Evolutionary conservation across 1,140 invertebrate species (phyloP).

Genomic region (Sogatella furcifera): DNA sequence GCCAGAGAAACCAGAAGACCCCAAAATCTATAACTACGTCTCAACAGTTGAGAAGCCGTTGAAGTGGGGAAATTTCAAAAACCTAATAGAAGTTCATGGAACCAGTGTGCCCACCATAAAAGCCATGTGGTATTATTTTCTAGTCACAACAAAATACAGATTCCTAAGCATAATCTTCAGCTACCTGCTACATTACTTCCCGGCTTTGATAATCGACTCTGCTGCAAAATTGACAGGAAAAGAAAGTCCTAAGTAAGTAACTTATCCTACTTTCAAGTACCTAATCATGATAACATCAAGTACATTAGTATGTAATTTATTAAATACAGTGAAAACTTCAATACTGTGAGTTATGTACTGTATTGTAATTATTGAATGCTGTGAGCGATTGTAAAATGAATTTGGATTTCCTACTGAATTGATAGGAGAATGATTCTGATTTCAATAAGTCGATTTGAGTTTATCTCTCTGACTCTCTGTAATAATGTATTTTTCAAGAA

Average conservation of each 20-base stretch:
- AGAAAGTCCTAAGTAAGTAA: constrained; percentile 33
- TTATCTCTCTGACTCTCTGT: too few relatives aligned
- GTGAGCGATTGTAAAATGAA: too few relatives aligned
- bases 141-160: constrained; percentile 35
- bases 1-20: constrained; percentile 12
- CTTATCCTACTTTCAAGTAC: too few relatives aligned
- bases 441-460: too few relatives aligned
- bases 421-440: too few relatives aligned
- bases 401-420: too few relatives aligned
- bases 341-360: too few relatives aligned
- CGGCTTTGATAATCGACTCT: constrained; percentile 32
- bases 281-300: too few relatives aligned
- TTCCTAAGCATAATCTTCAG: constrained; percentile 37
- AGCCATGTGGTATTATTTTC: constrained; percentile 42
- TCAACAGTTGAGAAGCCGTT: constrained; percentile 43
- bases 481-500: too few relatives aligned
- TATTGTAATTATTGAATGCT: too few relatives aligned
- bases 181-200: constrained; percentile 34
- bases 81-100: constrained; percentile 33
- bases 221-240: constrained; percentile 27
- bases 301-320: too few relatives aligned
- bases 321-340: too few relatives aligned
- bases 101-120: constrained; percentile 33
- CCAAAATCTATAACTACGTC: constrained; percentile 43
- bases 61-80: constrained; percentile 44